Percentiles rank a stretch among this genome's conserved stretches.
Evolutionary conservation across 1,140 invertebrate genomes (phyloP).

Genomic region (Bombus sibiricus): DNA sequence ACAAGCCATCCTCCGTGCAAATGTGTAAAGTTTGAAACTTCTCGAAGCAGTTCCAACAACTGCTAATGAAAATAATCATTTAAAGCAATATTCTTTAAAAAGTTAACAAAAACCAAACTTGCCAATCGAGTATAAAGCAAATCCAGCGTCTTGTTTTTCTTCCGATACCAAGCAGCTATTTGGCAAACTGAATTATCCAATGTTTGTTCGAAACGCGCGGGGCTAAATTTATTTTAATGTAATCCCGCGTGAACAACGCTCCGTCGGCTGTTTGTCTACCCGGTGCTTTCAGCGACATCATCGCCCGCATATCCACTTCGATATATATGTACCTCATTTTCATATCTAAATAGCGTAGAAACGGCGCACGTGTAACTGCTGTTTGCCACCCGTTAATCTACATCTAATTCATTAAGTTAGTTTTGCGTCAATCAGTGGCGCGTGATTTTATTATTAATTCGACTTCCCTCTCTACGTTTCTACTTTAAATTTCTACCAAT

Average conservation of each 20-base stretch:
- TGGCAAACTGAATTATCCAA: neutral
- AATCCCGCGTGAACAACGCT: neutral
- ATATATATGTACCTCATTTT: neutral
- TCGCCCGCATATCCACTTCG: neutral
- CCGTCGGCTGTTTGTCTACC: neutral
- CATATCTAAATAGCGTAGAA: conserved; percentile 15
- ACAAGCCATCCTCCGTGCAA: too few relatives aligned
- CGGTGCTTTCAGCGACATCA: neutral
- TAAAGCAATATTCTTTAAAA: neutral
- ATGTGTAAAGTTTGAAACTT: neutral
- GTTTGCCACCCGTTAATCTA: conserved; percentile 12
- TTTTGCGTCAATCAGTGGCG: neutral
- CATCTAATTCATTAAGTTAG: conserved; percentile 10
- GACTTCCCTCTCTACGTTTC: neutral
- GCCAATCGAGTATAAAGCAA: neutral
- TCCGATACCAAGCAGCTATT: neutral
- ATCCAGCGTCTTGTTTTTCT: neutral
- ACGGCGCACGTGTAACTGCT: neutral
- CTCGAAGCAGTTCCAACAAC: neutral
- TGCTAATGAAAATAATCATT: neutral
- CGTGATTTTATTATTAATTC: neutral
- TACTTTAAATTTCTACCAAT: neutral
- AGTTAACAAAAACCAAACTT: neutral
- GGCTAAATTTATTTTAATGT: neutral
- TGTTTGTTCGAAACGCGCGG: too few relatives aligned